A percentile compares a stretch with the other conserved stretches of the same genome.
Conservation (phyloP, 53 echinoderm and acorn worm species). For the Holothuria leucospilota region DNA sequence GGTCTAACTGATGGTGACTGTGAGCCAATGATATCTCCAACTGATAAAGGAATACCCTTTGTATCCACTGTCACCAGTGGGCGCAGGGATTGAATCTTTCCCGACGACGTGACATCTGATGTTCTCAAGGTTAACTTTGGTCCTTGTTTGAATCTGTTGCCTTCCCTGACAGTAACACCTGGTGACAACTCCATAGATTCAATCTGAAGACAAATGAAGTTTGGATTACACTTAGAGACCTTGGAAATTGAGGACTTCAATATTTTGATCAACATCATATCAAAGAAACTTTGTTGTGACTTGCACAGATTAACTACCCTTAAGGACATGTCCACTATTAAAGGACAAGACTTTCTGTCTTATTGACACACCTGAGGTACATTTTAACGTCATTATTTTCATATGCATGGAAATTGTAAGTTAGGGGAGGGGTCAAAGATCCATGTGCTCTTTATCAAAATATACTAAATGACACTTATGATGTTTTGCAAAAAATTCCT, state of each 20-base stretch:
- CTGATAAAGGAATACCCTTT: constrained; percentile 60
- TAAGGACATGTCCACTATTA: too few relatives aligned
- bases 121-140: constrained; percentile 77
- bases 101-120: constrained; percentile 86
- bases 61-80: constrained; percentile 63
- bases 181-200: constrained; percentile 96
- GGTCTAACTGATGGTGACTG: constrained; percentile 80
- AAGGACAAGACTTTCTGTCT: too few relatives aligned
- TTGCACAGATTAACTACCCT: too few relatives aligned
- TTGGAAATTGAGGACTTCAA: neutral
- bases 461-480: too few relatives aligned
- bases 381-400: too few relatives aligned
- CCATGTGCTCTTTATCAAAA: too few relatives aligned
- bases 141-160: constrained; percentile 87
- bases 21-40: constrained; percentile 78
- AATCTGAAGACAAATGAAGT: constrained; percentile 63
- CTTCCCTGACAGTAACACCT: constrained; percentile 92
- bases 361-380: too few relatives aligned
- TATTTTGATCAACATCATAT: too few relatives aligned
- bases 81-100: constrained; percentile 79
- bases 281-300: too few relatives aligned
- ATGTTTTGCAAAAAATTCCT: too few relatives aligned
- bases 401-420: too few relatives aligned
- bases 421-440: too few relatives aligned
- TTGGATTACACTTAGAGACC: neutral